phyloP scores from a whole-genome alignment of 2,888 invertebrate genomes.

The Chelonus formosanus region DNA sequence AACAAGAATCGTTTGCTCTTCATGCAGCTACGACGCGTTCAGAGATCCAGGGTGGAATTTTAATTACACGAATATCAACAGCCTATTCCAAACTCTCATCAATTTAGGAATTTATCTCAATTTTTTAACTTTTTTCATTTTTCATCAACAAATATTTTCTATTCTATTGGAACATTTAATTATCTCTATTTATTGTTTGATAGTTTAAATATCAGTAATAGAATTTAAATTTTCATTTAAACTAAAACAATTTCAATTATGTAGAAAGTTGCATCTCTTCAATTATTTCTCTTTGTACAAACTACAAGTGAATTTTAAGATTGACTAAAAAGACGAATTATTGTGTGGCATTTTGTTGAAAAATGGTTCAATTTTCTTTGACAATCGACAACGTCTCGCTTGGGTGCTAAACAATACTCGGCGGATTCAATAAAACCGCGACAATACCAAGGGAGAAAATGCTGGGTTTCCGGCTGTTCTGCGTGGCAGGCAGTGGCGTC shows the following conservation, averaged over 20 bases:
- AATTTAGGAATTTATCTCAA: slow-evolving; percentile 7
- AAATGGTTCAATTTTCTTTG: slow-evolving; percentile 54
- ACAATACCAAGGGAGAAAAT: slow-evolving; percentile 58
- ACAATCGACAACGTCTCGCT: slow-evolving; percentile 51
- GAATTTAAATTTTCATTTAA: too few relatives aligned
- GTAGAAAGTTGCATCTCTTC: too few relatives aligned
- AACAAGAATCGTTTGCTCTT: slow-evolving; percentile 63
- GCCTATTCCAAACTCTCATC: slow-evolving; percentile 33
- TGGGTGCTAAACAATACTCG: slow-evolving; percentile 56
- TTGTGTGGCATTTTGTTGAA: slow-evolving; percentile 34
- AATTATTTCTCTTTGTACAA: slow-evolving; percentile 7
- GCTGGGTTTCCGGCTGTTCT: slow-evolving; percentile 32
- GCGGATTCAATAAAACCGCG: slow-evolving; percentile 64
- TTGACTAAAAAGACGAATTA: neutral
- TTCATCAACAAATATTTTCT: too few relatives aligned
- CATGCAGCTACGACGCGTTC: slow-evolving; percentile 45
- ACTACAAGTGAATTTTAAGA: slow-evolving; percentile 1
- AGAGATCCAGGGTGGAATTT: slow-evolving; percentile 55
- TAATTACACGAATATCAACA: slow-evolving; percentile 61
- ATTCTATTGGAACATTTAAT: too few relatives aligned
- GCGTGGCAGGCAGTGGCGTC: slow-evolving; percentile 32
- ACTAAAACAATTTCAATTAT: too few relatives aligned
- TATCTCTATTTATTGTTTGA: too few relatives aligned
- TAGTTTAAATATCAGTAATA: too few relatives aligned
- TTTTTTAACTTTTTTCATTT: slow-evolving; percentile 5